Conservation (phyloP, 2,113 vertebrate species). For the Xyrauchen texanus region DNA sequence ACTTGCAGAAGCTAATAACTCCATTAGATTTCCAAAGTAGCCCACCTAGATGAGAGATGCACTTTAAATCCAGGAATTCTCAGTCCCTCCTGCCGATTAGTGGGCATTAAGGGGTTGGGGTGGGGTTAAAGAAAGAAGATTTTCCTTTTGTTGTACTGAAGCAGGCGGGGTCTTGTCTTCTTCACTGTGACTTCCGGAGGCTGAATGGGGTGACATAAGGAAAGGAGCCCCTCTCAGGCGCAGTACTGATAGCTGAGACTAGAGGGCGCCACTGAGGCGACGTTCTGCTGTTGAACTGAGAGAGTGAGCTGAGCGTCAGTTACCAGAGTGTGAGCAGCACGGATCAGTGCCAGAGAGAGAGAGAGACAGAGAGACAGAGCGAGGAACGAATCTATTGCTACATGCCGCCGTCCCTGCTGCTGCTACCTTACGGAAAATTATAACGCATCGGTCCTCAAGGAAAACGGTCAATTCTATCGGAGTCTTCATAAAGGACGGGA, state of each 20-base stretch:
- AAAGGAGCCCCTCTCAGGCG: background rate
- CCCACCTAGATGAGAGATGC: slow-evolving; percentile 4
- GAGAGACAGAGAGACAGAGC: too few species aligned
- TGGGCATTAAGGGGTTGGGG: slow-evolving; percentile 34
- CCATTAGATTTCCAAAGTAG: background rate
- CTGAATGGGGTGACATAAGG: slow-evolving; percentile 33
- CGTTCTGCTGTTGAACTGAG: slow-evolving; percentile 33
- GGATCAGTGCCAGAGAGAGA: slow-evolving; percentile 18
- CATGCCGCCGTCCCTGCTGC: slow-evolving; percentile 50
- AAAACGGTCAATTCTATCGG: slow-evolving; percentile 28
- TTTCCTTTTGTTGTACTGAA: slow-evolving; percentile 55
- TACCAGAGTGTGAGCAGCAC: slow-evolving; percentile 54
- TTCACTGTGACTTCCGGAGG: slow-evolving; percentile 49
- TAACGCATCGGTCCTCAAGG: slow-evolving; percentile 42
- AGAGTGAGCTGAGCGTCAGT: slow-evolving; percentile 47
- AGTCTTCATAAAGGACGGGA: slow-evolving; percentile 34
- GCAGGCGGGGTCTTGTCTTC: slow-evolving; percentile 54
- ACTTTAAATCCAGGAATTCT: slow-evolving; percentile 34
- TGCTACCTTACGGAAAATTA: slow-evolving; percentile 45
- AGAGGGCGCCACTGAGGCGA: slow-evolving; percentile 58
- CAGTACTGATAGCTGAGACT: slow-evolving; percentile 23
- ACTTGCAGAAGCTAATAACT: background rate
- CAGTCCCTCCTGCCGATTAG: slow-evolving; percentile 37
- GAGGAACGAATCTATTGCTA: slow-evolving; percentile 44
- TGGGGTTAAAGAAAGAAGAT: slow-evolving; percentile 46